phyloP scores from a whole-genome alignment of 2,888 invertebrate genomes.

The Dimorphilus gyrociliatus region DNA sequence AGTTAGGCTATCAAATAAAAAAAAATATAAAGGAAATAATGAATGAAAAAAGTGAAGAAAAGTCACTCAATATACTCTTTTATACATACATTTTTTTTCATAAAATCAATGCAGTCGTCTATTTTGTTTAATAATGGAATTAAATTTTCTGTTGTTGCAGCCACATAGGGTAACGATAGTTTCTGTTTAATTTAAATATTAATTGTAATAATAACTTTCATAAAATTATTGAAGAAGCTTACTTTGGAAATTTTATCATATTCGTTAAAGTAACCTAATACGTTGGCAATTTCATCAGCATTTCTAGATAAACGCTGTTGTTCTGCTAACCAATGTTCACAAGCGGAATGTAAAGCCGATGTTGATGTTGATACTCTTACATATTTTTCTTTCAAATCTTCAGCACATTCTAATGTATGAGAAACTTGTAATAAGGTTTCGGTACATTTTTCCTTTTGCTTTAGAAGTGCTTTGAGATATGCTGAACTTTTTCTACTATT shows the following conservation, averaged over 20 bases:
- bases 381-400: conserved; percentile 58
- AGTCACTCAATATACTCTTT: background rate
- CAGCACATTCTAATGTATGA: conserved; percentile 53
- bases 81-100: conserved; percentile 58
- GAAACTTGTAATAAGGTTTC: conserved; percentile 46
- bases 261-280: conserved; percentile 67
- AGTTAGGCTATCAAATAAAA: conserved; percentile 47
- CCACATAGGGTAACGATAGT: conserved; percentile 58
- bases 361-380: conserved; percentile 77
- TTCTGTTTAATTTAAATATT: no score
- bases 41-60: background rate
- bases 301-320: conserved; percentile 40
- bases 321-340: conserved; percentile 75
- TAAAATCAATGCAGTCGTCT: conserved; percentile 68
- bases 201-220: no score
- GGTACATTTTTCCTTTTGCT: conserved; percentile 29
- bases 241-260: conserved; percentile 54
- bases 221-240: no score
- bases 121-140: conserved; percentile 62
- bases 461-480: no score
- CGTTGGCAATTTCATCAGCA: conserved; percentile 60
- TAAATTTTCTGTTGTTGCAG: conserved; percentile 67
- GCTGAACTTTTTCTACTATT: no score
- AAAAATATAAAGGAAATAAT: background rate
- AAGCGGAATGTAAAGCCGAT: conserved; percentile 71